A percentile compares a stretch with the other conserved stretches of the same genome.
Evolutionary conservation across 92 coral and sea anemone species (phyloP).

Genomic region (Heteractis magnifica): DNA sequence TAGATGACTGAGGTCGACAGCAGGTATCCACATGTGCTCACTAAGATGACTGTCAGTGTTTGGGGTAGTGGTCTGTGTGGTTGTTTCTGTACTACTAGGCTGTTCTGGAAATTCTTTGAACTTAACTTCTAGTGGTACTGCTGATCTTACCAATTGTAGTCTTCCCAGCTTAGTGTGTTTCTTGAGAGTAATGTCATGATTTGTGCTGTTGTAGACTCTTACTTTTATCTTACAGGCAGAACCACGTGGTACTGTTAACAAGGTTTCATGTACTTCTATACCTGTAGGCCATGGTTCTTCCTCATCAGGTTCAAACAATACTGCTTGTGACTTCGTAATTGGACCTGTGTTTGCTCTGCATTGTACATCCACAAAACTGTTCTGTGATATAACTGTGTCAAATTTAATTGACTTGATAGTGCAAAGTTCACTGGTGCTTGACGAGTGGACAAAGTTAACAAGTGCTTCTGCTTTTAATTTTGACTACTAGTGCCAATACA

Average conservation of each 20-base stretch:
- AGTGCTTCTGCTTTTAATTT: too few relatives aligned
- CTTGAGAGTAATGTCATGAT: slow-evolving; percentile 40
- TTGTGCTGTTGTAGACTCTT: slow-evolving; percentile 33
- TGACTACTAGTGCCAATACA: too few relatives aligned
- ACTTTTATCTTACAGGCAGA: slow-evolving; percentile 22
- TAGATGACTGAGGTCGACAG: too few relatives aligned
- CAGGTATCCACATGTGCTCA: too few relatives aligned
- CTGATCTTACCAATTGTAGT: slow-evolving; percentile 45
- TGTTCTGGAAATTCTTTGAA: too few relatives aligned
- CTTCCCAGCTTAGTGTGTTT: slow-evolving; percentile 45
- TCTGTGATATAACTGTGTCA: slow-evolving; percentile 5
- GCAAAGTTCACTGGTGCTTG: too few relatives aligned
- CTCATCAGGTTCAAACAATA: slow-evolving; percentile 31
- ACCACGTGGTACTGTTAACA: slow-evolving; percentile 11
- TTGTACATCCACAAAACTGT: slow-evolving; percentile 29
- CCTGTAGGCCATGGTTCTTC: slow-evolving; percentile 25
- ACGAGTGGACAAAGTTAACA: too few relatives aligned
- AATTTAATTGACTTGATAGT: too few relatives aligned
- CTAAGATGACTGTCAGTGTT: too few relatives aligned
- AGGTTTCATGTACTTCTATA: not conserved
- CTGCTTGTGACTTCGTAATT: slow-evolving; percentile 22
- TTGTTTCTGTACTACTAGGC: too few relatives aligned
- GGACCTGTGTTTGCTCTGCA: slow-evolving; percentile 35
- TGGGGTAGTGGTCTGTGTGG: too few relatives aligned
- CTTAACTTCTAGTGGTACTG: slow-evolving; percentile 48